phyloP scores from a whole-genome alignment of 2,113 vertebrate species.

The Aramus guarauna region DNA sequence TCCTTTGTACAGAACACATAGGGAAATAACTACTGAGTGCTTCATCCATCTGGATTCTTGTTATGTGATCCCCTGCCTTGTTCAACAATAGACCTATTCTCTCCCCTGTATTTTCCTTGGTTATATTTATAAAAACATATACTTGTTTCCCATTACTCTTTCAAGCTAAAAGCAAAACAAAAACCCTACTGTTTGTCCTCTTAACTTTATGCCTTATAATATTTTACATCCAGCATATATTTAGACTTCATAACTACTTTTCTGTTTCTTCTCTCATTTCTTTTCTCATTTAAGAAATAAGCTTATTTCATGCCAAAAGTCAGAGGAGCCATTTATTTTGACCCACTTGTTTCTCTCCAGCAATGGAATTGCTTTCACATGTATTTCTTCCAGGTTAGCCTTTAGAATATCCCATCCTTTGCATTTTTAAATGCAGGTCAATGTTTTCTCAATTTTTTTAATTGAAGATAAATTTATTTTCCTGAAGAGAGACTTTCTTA shows the following conservation, averaged over 20 bases:
- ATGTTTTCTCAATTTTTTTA: neutral
- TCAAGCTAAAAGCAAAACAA: slow-evolving; percentile 43
- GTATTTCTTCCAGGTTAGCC: neutral
- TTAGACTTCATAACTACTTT: slow-evolving; percentile 11
- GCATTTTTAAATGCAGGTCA: neutral
- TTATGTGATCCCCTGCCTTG: slow-evolving; percentile 28
- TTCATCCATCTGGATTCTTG: slow-evolving; percentile 31
- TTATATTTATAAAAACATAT: slow-evolving; percentile 46
- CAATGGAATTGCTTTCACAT: neutral
- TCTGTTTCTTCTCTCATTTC: neutral
- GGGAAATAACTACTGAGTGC: slow-evolving; percentile 15
- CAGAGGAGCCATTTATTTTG: slow-evolving; percentile 15
- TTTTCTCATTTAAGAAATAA: neutral
- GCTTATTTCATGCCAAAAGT: neutral
- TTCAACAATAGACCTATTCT: slow-evolving; percentile 54
- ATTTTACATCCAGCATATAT: slow-evolving; percentile 30
- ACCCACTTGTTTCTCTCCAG: slow-evolving; percentile 6
- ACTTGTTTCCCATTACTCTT: slow-evolving; percentile 50
- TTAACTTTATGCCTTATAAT: slow-evolving; percentile 4
- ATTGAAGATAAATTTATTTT: neutral
- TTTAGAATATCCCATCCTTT: neutral
- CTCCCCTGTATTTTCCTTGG: slow-evolving; percentile 15
- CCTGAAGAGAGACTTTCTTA: neutral
- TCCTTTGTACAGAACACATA: neutral
- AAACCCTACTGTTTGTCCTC: neutral